phyloP scores from a whole-genome alignment of 2,113 vertebrate species.

The Proteles cristata region DNA sequence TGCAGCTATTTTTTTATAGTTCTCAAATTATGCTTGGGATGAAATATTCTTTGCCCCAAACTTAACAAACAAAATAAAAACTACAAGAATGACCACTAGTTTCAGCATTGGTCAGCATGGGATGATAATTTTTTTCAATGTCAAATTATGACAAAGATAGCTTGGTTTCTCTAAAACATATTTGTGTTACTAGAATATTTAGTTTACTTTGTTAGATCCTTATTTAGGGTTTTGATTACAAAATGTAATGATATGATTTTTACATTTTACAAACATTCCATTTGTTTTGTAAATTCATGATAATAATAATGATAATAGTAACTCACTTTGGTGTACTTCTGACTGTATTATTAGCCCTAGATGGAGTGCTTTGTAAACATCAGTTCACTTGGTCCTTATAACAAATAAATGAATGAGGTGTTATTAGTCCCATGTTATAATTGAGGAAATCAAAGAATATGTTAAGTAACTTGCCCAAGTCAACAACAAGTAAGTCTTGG shows the following conservation, averaged over 20 bases:
- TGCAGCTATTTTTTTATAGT: neutral
- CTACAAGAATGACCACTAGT: neutral
- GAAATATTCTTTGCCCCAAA: neutral
- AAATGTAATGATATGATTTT: neutral
- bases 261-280: neutral
- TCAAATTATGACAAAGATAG: neutral
- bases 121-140: neutral
- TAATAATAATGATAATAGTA: neutral
- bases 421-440: neutral
- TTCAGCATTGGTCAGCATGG: neutral
- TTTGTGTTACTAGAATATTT: neutral
- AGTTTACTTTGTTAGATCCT: neutral
- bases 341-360: neutral
- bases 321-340: neutral
- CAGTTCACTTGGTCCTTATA: neutral
- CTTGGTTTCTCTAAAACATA: constrained; percentile 2
- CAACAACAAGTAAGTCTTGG: neutral
- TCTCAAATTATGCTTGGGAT: neutral
- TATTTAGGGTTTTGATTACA: neutral
- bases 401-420: neutral
- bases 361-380: neutral
- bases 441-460: neutral
- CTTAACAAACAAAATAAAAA: neutral
- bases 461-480: neutral
- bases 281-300: neutral